Conservation (phyloP, 2,888 invertebrate genomes). For the Dioctria linearis region DNA sequence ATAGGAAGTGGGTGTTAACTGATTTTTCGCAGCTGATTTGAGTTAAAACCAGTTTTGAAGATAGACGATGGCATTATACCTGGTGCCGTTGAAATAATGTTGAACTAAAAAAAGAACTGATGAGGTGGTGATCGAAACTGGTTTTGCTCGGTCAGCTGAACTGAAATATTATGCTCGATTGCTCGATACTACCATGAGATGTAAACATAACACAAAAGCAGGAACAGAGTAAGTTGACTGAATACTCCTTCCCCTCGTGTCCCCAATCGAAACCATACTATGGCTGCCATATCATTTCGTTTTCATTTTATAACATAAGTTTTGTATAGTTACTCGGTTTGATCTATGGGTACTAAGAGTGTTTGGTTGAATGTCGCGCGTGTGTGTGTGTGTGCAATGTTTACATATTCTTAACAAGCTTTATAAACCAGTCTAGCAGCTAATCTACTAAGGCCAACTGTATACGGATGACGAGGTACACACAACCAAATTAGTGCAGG, state of each 20-base stretch:
- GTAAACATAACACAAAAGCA: slow-evolving; percentile 26
- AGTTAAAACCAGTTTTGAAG: slow-evolving; percentile 47
- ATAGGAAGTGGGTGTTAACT: slow-evolving; percentile 52
- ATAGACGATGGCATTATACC: slow-evolving; percentile 37
- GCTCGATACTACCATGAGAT: background rate
- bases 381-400: slow-evolving; percentile 13
- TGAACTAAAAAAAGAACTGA: slow-evolving; percentile 33
- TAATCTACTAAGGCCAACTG: slow-evolving; percentile 37
- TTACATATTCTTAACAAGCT: slow-evolving; percentile 27
- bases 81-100: slow-evolving; percentile 43
- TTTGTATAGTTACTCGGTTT: slow-evolving; percentile 29
- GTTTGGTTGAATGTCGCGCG: background rate
- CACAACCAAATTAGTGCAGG: slow-evolving; percentile 21
- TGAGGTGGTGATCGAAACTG: slow-evolving; percentile 45
- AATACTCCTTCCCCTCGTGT: no score
- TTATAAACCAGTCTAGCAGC: slow-evolving; percentile 29
- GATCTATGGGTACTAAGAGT: background rate
- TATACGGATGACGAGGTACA: slow-evolving; percentile 24
- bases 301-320: slow-evolving; percentile 36
- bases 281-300: slow-evolving; percentile 10
- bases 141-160: slow-evolving; percentile 42
- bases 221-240: slow-evolving; percentile 16
- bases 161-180: slow-evolving; percentile 9
- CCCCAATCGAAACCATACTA: no score
- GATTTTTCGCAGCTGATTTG: slow-evolving; percentile 51